Conservation (phyloP, 2,888 invertebrate species). For the Phyto melanocephala region DNA sequence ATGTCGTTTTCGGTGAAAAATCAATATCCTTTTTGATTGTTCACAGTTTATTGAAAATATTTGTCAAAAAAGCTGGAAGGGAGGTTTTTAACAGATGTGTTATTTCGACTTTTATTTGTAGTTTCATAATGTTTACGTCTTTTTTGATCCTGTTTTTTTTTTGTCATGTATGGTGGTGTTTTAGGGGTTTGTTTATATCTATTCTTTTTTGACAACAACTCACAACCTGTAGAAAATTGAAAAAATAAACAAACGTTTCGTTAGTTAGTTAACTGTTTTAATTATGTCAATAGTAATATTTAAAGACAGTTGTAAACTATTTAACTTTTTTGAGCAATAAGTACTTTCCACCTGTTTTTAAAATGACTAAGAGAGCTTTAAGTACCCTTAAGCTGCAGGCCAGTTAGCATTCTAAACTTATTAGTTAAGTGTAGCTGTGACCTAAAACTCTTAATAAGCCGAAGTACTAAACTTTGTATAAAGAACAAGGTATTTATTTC, state of each 20-base stretch:
- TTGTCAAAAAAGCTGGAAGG: slow-evolving; percentile 26
- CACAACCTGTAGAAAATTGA: slow-evolving; percentile 49
- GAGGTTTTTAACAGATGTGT: slow-evolving; percentile 58
- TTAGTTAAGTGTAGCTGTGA: too few species aligned
- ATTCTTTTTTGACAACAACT: slow-evolving; percentile 9
- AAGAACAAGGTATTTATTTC: too few species aligned
- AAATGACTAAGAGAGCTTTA: too few species aligned
- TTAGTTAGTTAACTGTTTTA: neutral
- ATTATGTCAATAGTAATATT: too few species aligned
- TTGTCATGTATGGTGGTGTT: neutral
- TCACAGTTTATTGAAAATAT: slow-evolving; percentile 20
- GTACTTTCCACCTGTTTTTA: too few species aligned
- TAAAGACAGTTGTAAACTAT: too few species aligned
- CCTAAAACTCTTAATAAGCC: too few species aligned
- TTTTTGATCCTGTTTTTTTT: slow-evolving; percentile 24
- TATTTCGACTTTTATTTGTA: slow-evolving; percentile 25
- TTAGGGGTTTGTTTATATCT: slow-evolving; percentile 52
- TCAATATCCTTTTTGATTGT: slow-evolving; percentile 58
- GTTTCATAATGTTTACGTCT: neutral
- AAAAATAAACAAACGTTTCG: slow-evolving; percentile 5
- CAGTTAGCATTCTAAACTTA: too few species aligned
- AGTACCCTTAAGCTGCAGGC: too few species aligned
- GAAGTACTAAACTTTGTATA: too few species aligned
- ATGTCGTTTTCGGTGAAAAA: slow-evolving; percentile 59
- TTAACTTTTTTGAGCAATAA: too few species aligned